Evolutionary conservation across 2,797 vertebrate species (phyloP).

Genomic region (Girardinus metallicus): DNA sequence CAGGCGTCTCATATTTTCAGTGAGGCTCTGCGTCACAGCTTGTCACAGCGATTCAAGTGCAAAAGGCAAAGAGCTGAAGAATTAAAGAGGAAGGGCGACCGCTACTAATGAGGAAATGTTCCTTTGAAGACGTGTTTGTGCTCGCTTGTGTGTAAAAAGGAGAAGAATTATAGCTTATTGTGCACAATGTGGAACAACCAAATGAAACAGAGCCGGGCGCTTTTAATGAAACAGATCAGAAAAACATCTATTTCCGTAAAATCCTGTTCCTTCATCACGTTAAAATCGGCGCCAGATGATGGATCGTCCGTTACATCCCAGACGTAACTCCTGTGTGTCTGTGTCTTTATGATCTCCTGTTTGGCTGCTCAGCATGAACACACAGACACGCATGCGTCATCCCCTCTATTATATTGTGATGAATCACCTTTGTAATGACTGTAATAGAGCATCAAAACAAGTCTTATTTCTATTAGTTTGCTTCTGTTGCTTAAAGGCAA

Average conservation of each 20-base stretch:
- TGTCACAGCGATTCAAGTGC: constrained; percentile 21
- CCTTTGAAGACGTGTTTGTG: constrained; percentile 14
- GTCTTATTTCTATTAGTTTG: constrained; percentile 35
- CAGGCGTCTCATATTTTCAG: constrained; percentile 7
- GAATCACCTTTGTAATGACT: constrained; percentile 30
- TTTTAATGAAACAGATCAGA: constrained; percentile 32
- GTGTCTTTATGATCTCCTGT: constrained; percentile 36
- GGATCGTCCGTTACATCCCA: constrained; percentile 33
- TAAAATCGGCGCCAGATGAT: constrained; percentile 41
- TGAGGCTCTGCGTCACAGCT: constrained; percentile 9
- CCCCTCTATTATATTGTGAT: constrained; percentile 32
- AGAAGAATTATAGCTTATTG: neutral
- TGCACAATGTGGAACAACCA: neutral
- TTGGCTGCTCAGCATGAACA: constrained; percentile 37
- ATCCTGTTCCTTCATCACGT: neutral
- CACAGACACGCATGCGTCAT: constrained; percentile 28
- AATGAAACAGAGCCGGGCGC: neutral
- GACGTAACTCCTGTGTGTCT: constrained; percentile 45
- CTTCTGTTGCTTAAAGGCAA: constrained; percentile 13
- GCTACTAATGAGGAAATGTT: constrained; percentile 21
- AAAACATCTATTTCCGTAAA: neutral
- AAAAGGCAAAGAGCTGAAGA: constrained; percentile 17
- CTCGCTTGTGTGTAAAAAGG: neutral
- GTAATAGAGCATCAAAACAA: constrained; percentile 28
- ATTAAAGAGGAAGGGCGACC: constrained; percentile 15